These are phyloP conservation scores for Neuroscelio doddi DNA, from an alignment of 2,888 invertebrate species.

Conservation along the genomic window DNA sequence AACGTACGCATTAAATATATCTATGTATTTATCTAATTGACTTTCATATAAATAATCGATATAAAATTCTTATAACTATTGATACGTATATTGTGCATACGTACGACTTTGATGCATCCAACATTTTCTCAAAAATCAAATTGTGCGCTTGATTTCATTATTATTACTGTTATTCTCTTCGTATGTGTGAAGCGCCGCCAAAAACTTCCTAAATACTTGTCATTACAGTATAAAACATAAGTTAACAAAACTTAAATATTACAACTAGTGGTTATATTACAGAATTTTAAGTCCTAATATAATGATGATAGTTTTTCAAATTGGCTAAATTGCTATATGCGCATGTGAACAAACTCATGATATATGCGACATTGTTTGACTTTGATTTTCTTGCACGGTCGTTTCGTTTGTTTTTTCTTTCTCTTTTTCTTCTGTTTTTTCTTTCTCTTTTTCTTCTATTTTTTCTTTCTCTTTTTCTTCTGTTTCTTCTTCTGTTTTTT, in stretches of 20 bases:
- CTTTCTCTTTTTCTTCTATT: constrained; percentile 32
- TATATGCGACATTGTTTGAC: constrained; percentile 54
- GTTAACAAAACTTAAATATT: constrained; percentile 62
- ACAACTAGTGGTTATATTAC: constrained; percentile 60
- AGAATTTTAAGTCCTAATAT: constrained; percentile 44
- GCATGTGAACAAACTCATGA: constrained; percentile 49
- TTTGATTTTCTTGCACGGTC: too few species aligned
- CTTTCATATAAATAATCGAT: constrained; percentile 15
- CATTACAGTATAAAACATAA: constrained; percentile 57
- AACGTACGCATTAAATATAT: constrained; percentile 19
- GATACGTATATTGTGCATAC: constrained; percentile 25
- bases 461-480: constrained; percentile 35
- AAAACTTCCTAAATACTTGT: constrained; percentile 42
- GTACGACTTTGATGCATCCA: constrained; percentile 15
- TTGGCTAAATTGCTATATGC: constrained; percentile 63
- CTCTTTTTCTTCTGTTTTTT: too few species aligned
- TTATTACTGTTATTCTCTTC: constrained; percentile 28
- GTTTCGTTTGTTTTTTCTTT: constrained; percentile 44
- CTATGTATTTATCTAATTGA: constrained; percentile 33
- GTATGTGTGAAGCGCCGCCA: constrained; percentile 35
- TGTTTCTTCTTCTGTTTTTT: constrained; percentile 35
- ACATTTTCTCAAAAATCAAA: constrained; percentile 23
- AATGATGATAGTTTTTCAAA: constrained; percentile 53
- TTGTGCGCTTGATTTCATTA: constrained; percentile 26
- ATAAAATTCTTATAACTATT: constrained; percentile 22